A percentile compares a stretch with the other conserved stretches of the same genome.
Evolutionary conservation across 1,140 invertebrate species (phyloP).

Genomic region (Delia radicum): DNA sequence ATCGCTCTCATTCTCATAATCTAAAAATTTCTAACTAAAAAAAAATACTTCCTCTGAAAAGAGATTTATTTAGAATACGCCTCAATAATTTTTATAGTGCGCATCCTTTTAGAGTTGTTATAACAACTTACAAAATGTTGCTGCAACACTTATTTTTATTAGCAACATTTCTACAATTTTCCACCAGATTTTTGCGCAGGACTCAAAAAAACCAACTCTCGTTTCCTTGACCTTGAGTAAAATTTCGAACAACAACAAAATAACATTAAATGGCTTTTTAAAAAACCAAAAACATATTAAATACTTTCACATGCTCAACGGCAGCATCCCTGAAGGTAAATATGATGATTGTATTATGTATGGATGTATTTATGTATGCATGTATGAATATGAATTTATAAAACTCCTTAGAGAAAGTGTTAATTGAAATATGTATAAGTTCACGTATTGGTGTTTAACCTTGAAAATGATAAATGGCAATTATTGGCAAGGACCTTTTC

Average conservation of each 20-base stretch:
- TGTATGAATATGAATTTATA: neutral
- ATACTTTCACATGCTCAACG: neutral
- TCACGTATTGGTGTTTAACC: neutral
- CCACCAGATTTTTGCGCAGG: neutral
- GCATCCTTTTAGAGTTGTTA: neutral
- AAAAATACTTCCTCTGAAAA: neutral
- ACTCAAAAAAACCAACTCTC: neutral
- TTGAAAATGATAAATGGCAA: neutral
- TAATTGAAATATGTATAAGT: neutral
- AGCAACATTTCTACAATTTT: neutral
- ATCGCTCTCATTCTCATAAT: neutral
- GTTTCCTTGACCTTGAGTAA: constrained; percentile 13
- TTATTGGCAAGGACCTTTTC: neutral
- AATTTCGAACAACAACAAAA: neutral
- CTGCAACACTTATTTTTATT: neutral
- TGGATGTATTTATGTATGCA: neutral
- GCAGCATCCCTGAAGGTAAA: neutral
- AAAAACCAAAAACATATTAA: neutral
- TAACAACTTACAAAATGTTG: constrained; percentile 10
- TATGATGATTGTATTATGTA: neutral
- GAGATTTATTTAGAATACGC: neutral
- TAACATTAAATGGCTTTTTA: neutral
- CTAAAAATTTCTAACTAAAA: neutral
- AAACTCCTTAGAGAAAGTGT: neutral
- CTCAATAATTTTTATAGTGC: neutral